Percentiles rank a stretch among this genome's conserved stretches.
These are phyloP conservation scores for Phylloscopus whistleri DNA, from an alignment of 2,113 vertebrate genomes.

Conservation along the genomic window DNA sequence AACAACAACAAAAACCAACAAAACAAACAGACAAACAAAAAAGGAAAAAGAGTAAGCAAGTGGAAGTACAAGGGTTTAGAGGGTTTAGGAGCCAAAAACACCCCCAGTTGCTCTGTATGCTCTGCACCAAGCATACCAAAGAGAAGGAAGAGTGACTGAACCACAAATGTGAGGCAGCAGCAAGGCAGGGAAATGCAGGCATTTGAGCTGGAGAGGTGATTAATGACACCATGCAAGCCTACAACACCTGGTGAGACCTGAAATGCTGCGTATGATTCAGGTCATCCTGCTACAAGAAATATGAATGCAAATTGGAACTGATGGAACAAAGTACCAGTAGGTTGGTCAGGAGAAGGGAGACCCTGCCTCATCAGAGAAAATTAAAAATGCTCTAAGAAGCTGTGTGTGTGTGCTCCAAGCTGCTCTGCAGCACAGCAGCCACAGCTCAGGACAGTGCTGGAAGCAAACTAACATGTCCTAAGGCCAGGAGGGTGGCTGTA, in stretches of 20 bases:
- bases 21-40: too few relatives aligned
- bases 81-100: neutral
- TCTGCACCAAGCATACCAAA: neutral
- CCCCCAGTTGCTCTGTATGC: accelerated
- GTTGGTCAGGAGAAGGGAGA: neutral
- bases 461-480: neutral
- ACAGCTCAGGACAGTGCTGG: neutral
- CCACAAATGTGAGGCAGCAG: neutral
- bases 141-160: neutral
- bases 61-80: neutral
- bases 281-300: neutral
- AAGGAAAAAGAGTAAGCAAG: neutral
- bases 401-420: neutral
- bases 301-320: neutral
- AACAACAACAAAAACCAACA: too few relatives aligned
- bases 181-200: neutral
- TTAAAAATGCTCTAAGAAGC: neutral
- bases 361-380: neutral
- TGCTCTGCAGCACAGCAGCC: neutral
- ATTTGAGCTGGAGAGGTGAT: constrained; percentile 1
- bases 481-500: neutral
- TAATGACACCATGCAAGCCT: neutral
- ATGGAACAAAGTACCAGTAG: neutral
- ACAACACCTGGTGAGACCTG: neutral
- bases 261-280: neutral